Evolutionary conservation across 1,140 invertebrate genomes (phyloP), one percentile per base, ranked within the genome.

Genomic region (Anthonomus grandis): DNA sequence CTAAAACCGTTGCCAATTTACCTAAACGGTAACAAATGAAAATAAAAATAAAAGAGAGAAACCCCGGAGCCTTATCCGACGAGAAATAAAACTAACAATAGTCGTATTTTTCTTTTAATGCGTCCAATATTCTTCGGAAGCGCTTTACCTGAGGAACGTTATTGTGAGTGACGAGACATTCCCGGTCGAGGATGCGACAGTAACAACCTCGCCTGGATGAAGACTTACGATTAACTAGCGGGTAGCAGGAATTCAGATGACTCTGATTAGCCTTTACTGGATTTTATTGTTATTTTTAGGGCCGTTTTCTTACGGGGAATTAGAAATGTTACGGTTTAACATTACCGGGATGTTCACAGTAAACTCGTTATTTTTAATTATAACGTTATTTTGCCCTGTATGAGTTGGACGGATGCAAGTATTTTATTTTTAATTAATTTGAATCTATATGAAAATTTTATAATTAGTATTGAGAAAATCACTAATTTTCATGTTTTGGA

Each of bases 251-350:
- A 57, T 57, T 42, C 54, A 57, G 45, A 57, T 57, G 54, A 49
- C 36, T 50, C 52, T 49, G 45, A 57, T 49, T 57, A 49, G 44
- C 47, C 37, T n/a, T 50, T 50, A 57, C 47, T 18, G 54, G 54
- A 46, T 38, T 57, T 57, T 57, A 57, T 57, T 57, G 54, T 57
- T 49, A 57, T 50, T 57, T 57, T 57, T 57, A 57, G 46, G 9
- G 17, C n/a, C 15, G 23, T 48, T 48, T 34, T 6, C 24, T 23
- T 19, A 17, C 25, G 17, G 17, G n/a, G n/a, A n/a, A n/a, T n/a
- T n/a, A n/a, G n/a, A n/a, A n/a, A n/a, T n/a, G n/a, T n/a, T n/a
- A n/a, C n/a, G n/a, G n/a, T n/a, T n/a, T n/a, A n/a, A n/a, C n/a
- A n/a, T n/a, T n/a, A n/a, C n/a, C n/a, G n/a, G n/a, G n/a, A n/a